These are phyloP conservation scores for Drosophila ogumai DNA, from an alignment of 1,140 invertebrate species.

Conservation along the genomic window DNA sequence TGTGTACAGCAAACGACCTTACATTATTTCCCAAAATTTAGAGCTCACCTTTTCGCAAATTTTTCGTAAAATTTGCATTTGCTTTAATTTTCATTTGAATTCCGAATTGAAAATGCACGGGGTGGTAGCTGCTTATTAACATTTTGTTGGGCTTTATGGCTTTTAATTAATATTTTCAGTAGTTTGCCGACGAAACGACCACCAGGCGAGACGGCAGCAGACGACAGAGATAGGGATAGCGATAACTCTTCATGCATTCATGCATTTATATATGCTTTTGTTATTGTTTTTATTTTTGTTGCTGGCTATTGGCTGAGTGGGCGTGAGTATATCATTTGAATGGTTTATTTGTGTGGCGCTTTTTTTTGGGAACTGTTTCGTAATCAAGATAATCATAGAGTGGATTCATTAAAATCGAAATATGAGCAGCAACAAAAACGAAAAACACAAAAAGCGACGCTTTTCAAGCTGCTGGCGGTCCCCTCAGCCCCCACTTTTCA, in stretches of 20 bases:
- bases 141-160: slow-evolving; percentile 53
- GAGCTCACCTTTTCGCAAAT: slow-evolving; percentile 41
- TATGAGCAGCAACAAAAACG: slow-evolving; percentile 69
- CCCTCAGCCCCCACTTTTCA: slow-evolving; percentile 12
- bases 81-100: slow-evolving; percentile 34
- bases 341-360: slow-evolving; percentile 50
- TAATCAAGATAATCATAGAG: slow-evolving; percentile 78
- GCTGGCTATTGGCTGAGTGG: slow-evolving; percentile 31
- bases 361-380: slow-evolving; percentile 55
- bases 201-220: slow-evolving; percentile 35
- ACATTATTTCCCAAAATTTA: background rate
- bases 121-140: slow-evolving; percentile 47
- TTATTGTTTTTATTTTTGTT: slow-evolving; percentile 26
- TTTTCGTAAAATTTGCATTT: slow-evolving; percentile 23
- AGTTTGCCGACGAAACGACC: slow-evolving; percentile 41
- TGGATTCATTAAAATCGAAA: slow-evolving; percentile 78
- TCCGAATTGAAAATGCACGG: slow-evolving; percentile 12
- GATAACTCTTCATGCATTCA: slow-evolving; percentile 46
- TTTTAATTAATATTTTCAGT: slow-evolving; percentile 58
- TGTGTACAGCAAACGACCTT: background rate
- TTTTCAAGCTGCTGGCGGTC: slow-evolving; percentile 46
- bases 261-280: slow-evolving; percentile 23
- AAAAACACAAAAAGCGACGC: slow-evolving; percentile 44
- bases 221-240: slow-evolving; percentile 23
- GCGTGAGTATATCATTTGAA: slow-evolving; percentile 62